Conservation (phyloP, 2,888 invertebrate species). For the Agapostemon virescens region DNA sequence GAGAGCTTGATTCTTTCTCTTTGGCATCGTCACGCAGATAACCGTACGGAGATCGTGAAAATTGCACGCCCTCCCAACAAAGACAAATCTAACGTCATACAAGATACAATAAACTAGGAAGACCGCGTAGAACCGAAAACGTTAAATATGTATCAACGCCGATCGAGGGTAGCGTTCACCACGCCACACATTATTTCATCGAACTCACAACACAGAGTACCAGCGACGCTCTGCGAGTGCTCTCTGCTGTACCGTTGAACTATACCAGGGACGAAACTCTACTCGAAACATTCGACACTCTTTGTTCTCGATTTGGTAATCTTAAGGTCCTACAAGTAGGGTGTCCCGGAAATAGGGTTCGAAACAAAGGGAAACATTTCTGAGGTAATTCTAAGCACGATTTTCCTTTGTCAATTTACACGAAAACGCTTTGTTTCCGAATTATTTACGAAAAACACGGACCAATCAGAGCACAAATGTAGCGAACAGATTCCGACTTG, state of each 20-base stretch:
- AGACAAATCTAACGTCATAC: conserved; percentile 64
- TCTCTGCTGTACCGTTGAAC: background rate
- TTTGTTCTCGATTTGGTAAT: background rate
- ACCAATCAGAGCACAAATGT: no score
- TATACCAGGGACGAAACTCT: background rate
- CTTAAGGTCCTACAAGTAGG: background rate
- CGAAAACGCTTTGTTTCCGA: no score
- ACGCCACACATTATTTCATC: conserved; percentile 25
- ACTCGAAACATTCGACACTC: background rate
- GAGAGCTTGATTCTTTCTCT: conserved; percentile 90
- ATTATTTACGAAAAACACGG: no score
- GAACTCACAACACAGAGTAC: conserved; percentile 18
- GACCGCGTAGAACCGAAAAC: conserved; percentile 57
- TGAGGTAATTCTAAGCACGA: no score
- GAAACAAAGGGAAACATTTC: no score
- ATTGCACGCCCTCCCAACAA: conserved; percentile 56
- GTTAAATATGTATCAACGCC: conserved; percentile 41
- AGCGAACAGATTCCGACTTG: no score
- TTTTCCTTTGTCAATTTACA: no score
- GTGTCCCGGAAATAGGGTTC: no score
- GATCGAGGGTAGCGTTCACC: conserved; percentile 18
- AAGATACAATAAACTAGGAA: conserved; percentile 62
- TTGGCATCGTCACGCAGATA: conserved; percentile 85
- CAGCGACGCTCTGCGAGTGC: background rate
- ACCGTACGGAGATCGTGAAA: conserved; percentile 55